A percentile compares a stretch with the other conserved stretches of the same genome.
These are phyloP conservation scores for Pantala flavescens DNA, from an alignment of 1,140 invertebrate species.

Conservation along the genomic window DNA sequence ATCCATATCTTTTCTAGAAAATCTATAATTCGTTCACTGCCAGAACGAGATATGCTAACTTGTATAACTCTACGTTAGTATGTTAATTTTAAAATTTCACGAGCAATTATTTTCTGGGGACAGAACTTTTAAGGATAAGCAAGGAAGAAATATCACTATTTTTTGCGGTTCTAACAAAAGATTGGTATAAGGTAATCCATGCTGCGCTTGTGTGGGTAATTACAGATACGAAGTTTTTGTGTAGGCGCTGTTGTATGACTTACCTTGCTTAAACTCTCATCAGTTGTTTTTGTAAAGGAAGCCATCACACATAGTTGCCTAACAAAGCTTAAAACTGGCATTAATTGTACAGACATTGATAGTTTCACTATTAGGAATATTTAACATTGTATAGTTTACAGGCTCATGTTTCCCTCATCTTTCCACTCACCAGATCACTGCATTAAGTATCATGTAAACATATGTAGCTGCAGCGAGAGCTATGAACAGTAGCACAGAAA, in stretches of 20 bases:
- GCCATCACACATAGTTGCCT: not conserved
- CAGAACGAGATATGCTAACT: too few species aligned
- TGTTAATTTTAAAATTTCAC: too few species aligned
- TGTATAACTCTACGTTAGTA: too few species aligned
- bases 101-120: too few species aligned
- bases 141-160: too few species aligned
- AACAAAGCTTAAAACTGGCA: not conserved
- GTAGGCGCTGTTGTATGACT: too few species aligned
- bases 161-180: not conserved
- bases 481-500: not conserved
- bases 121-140: too few species aligned
- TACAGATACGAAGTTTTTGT: too few species aligned
- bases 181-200: not conserved
- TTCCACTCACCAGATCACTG: not conserved
- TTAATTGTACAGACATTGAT: not conserved
- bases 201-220: not conserved
- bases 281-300: not conserved
- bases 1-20: too few species aligned
- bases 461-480: not conserved
- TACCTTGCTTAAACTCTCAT: too few species aligned
- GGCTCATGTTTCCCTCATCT: not conserved
- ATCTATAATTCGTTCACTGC: too few species aligned
- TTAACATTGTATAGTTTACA: conserved; percentile 4
- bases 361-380: not conserved
- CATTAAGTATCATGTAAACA: conserved; percentile 2